Evolutionary conservation across 2,113 vertebrate species (phyloP).

Genomic region (Oenanthe melanoleuca): DNA sequence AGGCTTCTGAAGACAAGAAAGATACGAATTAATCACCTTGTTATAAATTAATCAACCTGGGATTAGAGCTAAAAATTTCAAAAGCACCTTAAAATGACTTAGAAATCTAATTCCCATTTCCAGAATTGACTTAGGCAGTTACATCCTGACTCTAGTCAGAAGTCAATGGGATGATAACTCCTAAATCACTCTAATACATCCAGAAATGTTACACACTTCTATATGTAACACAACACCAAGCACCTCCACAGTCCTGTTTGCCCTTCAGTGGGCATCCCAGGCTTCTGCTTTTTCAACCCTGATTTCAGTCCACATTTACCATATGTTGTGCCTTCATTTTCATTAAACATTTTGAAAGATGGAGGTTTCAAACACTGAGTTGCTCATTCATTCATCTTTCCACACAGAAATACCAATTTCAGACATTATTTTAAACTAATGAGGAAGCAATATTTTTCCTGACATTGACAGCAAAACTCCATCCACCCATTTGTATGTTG

Average conservation of each 20-base stretch:
- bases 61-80: conserved; percentile 57
- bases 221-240: neutral
- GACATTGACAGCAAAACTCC: conserved; percentile 10
- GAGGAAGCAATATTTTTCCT: conserved; percentile 36
- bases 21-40: conserved; percentile 52
- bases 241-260: neutral
- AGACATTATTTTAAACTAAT: conserved; percentile 53
- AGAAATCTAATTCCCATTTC: conserved; percentile 61
- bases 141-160: conserved; percentile 37
- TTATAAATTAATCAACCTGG: conserved; percentile 58
- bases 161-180: conserved; percentile 49
- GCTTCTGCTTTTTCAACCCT: conserved; percentile 5
- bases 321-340: conserved; percentile 40
- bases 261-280: neutral
- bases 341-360: conserved; percentile 62
- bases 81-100: conserved; percentile 63
- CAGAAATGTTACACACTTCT: conserved; percentile 22
- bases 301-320: conserved; percentile 40
- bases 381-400: conserved; percentile 36
- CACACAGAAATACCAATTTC: conserved; percentile 33
- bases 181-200: conserved; percentile 52
- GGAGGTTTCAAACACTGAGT: conserved; percentile 44
- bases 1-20: conserved; percentile 46
- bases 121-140: conserved; percentile 50
- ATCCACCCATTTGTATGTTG: neutral